A percentile compares a stretch with the other conserved stretches of the same genome.
Conservation (phyloP, 2,113 vertebrate genomes). For the Cynocephalus volans region DNA sequence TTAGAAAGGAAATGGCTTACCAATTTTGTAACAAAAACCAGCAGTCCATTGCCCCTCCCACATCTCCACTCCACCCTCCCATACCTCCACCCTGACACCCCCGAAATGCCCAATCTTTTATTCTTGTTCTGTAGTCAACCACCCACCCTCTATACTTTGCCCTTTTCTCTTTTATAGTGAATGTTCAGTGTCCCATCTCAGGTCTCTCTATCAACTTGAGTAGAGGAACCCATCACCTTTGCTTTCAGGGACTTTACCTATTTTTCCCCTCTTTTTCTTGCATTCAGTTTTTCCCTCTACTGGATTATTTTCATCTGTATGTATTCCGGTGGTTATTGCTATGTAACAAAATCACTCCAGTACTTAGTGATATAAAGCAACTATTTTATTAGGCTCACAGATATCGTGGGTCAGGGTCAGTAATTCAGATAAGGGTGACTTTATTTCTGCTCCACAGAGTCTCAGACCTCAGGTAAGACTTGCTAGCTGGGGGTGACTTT, state of each 20-base stretch:
- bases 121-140: conserved; percentile 4
- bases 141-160: neutral
- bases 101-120: neutral
- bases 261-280: neutral
- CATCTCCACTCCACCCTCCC: neutral
- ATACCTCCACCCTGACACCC: too few relatives aligned
- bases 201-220: neutral
- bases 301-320: neutral
- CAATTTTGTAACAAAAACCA: neutral
- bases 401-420: neutral
- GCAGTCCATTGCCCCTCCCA: neutral
- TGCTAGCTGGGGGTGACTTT: neutral
- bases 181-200: neutral
- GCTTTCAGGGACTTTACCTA: neutral
- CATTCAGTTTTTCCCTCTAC: neutral
- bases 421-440: conserved; percentile 33
- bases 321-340: conserved; percentile 1
- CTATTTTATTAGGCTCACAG: conserved; percentile 1
- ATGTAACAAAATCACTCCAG: neutral
- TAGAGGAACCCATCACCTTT: neutral
- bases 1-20: neutral
- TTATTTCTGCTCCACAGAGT: neutral
- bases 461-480: neutral
- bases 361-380: neutral
- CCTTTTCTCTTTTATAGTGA: neutral